These are phyloP conservation scores for Oligia fasciuncula DNA, from an alignment of 2,888 invertebrate species.

Conservation along the genomic window DNA sequence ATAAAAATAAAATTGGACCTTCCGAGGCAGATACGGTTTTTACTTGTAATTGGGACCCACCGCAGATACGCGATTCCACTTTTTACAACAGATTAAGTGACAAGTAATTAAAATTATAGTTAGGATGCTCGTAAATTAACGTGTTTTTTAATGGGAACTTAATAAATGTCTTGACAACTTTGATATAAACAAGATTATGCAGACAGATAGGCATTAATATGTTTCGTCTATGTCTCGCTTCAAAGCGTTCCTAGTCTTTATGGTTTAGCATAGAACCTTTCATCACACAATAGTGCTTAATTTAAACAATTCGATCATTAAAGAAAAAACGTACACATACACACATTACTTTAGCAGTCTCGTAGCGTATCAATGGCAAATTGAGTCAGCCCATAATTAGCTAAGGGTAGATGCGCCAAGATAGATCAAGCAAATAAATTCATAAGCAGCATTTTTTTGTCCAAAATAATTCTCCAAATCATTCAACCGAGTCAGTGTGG, in stretches of 20 bases:
- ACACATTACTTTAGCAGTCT: background rate
- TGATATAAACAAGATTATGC: conserved; percentile 9
- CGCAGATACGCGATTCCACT: conserved; percentile 48
- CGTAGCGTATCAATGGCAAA: background rate
- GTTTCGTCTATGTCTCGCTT: background rate
- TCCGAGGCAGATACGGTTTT: conserved; percentile 30
- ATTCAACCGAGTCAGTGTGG: background rate
- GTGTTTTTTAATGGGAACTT: conserved; percentile 40
- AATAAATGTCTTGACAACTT: conserved; percentile 25
- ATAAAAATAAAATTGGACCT: conserved; percentile 53
- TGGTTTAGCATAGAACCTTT: background rate
- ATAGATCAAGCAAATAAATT: background rate
- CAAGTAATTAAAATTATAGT: conserved; percentile 54
- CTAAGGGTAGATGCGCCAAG: too few relatives aligned
- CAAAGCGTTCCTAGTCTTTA: too few relatives aligned
- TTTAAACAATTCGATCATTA: background rate
- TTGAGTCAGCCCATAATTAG: too few relatives aligned
- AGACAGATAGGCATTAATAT: background rate
- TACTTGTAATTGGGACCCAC: conserved; percentile 51
- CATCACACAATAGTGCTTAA: background rate
- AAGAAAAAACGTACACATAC: too few relatives aligned
- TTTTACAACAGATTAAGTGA: conserved; percentile 60
- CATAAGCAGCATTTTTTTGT: background rate
- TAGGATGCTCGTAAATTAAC: conserved; percentile 42
- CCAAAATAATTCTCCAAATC: background rate